These are phyloP conservation scores for Mesocricetus auratus DNA, from an alignment of 2,113 vertebrate species.

Conservation along the genomic window DNA sequence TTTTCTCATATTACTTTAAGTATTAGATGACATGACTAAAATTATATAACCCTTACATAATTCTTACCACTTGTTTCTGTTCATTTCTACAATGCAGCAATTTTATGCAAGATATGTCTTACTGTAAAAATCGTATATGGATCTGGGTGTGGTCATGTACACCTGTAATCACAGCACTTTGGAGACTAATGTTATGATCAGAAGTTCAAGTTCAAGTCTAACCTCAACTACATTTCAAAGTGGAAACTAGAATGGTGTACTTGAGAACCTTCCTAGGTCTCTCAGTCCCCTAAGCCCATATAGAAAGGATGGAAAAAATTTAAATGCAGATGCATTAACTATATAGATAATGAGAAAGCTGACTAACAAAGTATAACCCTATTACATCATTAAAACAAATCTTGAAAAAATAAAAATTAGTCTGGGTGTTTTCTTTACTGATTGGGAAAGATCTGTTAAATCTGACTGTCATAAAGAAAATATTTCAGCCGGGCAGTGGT, in stretches of 20 bases:
- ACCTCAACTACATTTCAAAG: neutral
- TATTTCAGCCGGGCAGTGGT: too few relatives aligned
- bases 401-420: neutral
- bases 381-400: neutral
- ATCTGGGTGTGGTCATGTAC: neutral
- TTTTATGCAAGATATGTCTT: neutral
- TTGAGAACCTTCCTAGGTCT: neutral
- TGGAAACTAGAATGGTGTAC: neutral
- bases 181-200: neutral
- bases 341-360: neutral
- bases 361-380: too few relatives aligned
- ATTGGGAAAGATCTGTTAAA: neutral
- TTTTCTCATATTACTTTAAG: neutral
- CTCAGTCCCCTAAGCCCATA: neutral
- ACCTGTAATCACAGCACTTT: neutral
- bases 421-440: neutral
- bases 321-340: neutral
- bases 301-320: neutral
- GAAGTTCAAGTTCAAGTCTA: neutral
- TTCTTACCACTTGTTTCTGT: neutral
- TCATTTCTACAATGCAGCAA: neutral
- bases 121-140: neutral
- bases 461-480: neutral
- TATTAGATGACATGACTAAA: neutral
- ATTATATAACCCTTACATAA: neutral